Conservation (phyloP, 2,797 vertebrate genomes). For the Crypturellus tataupa region DNA sequence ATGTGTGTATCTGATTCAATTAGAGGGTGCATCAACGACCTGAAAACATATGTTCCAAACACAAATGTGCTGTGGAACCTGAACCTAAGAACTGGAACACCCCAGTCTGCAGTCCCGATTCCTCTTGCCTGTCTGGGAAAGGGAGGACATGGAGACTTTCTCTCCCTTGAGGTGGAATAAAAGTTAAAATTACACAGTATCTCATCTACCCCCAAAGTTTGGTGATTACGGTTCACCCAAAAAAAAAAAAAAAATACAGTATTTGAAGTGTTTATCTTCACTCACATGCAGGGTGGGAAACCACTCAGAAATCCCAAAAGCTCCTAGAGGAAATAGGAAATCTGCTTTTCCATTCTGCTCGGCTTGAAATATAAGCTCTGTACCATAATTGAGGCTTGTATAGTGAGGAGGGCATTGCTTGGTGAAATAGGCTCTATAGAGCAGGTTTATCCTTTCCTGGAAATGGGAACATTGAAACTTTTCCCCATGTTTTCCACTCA, state of each 20-base stretch:
- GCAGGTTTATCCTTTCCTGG: not conserved
- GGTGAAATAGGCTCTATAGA: not conserved
- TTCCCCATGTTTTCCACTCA: not conserved
- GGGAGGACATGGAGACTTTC: not conserved
- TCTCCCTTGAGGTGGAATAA: not conserved
- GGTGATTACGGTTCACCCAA: not conserved
- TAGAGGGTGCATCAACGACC: not conserved
- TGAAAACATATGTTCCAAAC: not conserved
- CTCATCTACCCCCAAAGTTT: not conserved
- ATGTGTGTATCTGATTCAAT: constrained; percentile 9
- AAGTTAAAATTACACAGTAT: not conserved
- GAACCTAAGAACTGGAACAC: not conserved
- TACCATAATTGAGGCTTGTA: not conserved
- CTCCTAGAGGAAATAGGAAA: not conserved
- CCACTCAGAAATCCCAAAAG: not conserved
- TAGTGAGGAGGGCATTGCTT: not conserved
- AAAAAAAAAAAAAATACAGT: not conserved
- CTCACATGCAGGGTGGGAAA: not conserved
- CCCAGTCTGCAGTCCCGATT: not conserved
- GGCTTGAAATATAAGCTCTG: not conserved
- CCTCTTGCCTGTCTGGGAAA: not conserved
- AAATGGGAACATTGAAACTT: not conserved
- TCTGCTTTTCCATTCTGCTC: not conserved
- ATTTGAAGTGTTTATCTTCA: not conserved
- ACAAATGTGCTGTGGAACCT: rapidly evolving